These are phyloP conservation scores for Fukomys damarensis DNA, from an alignment of 2,113 vertebrate species.

Conservation along the genomic window DNA sequence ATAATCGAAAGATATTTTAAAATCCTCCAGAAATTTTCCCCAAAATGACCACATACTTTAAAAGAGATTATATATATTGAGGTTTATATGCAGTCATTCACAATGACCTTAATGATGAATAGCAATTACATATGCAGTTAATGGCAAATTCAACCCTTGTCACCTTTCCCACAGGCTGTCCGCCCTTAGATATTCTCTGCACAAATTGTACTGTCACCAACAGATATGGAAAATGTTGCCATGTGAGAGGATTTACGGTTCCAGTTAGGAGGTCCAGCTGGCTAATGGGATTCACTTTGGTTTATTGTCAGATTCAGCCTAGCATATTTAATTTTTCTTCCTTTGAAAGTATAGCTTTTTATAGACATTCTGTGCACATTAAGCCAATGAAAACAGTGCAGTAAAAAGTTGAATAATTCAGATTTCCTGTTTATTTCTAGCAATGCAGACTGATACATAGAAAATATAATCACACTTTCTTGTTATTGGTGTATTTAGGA, in stretches of 20 bases:
- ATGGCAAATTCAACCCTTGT: conserved; percentile 3
- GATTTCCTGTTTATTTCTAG: neutral
- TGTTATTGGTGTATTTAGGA: neutral
- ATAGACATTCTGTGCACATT: neutral
- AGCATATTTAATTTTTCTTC: conserved; percentile 55
- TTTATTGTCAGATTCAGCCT: conserved; percentile 64
- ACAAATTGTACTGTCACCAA: conserved; percentile 41
- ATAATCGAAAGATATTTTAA: conserved; percentile 33
- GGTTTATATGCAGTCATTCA: neutral
- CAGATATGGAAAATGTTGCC: conserved; percentile 14
- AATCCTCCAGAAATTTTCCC: conserved; percentile 11
- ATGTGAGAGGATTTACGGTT: conserved; percentile 56
- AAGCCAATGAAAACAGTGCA: neutral
- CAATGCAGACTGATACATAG: neutral
- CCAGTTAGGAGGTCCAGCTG: conserved; percentile 53
- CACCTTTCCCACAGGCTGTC: neutral
- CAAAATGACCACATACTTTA: neutral
- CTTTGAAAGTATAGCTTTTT: conserved; percentile 34
- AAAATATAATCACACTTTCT: neutral
- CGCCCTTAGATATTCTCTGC: neutral
- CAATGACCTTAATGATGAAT: conserved; percentile 23
- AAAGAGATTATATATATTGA: conserved; percentile 29
- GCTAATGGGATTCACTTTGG: conserved; percentile 54
- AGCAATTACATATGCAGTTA: conserved; percentile 7
- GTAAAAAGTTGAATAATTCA: neutral